Base-by-base conservation (phyloP, 2,888 invertebrate species). In the Phengaris alcon region DNA sequence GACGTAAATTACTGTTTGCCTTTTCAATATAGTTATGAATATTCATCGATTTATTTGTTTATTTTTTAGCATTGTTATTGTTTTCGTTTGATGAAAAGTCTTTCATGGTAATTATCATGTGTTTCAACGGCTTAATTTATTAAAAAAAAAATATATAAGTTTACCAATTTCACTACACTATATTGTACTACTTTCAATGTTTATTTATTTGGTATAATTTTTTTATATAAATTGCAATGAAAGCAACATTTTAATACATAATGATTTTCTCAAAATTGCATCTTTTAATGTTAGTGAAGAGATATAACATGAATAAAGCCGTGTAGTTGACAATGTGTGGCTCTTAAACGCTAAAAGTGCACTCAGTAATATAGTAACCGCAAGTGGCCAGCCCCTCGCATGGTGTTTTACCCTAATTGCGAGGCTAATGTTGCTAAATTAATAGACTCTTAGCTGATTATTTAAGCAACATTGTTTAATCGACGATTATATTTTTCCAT, bases 301-400 rank as follows among this genome's bases (percentile, higher is more conserved):
- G 22, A 35, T 35, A 64, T 73, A 44, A 57, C 55, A 15, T 57
- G 57, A 57, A 48, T 48, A 46, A 57, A 73, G 55, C 55, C 22
- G 46, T 73, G 73, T 73, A 22, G 73, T 44, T 57, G 73, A 73
- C 73, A 73, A 73, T 73, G 73, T 12, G 44, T n/a, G 46, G 52
- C 15, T 73, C 12, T 57, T 57, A 73, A 35, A 35, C 9, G 55
- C 44, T 55, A 73, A 73, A 73, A 73, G 57, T 73, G 73, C 73
- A 73, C 73, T 73, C 57, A 55, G 64, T 46, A 57, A 73, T 57
- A 73, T 48, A 73, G n/a, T 73, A 73, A 73, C 73, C 57, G 55
- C 73, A 54, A 44, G 46, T 44, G 55, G 44, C 46, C 12, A 57
- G n/a, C 57, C 15, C 8, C 55, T 46, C n/a, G 55, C 57, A 44